A percentile compares a stretch with the other conserved stretches of the same genome.
Evolutionary conservation across 2,888 invertebrate species (phyloP).

Genomic region (Diarsia brunnea): DNA sequence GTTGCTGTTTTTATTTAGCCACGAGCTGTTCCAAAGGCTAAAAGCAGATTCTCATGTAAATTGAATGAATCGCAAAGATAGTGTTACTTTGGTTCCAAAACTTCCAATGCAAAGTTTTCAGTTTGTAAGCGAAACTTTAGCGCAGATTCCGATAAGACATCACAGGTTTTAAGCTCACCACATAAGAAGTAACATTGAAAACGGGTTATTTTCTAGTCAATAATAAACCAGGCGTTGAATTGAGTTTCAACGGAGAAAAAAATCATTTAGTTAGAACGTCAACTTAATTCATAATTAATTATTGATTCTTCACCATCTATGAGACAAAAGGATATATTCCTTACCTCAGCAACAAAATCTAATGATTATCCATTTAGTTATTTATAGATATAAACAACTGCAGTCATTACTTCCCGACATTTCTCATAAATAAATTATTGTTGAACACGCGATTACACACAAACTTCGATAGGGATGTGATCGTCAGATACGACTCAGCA

Average conservation of each 20-base stretch:
- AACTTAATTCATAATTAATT: too few relatives aligned
- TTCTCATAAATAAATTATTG: slow-evolving; percentile 61
- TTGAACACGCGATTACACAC: slow-evolving; percentile 51
- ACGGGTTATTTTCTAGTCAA: not conserved
- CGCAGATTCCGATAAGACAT: not conserved
- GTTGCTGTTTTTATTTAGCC: too few relatives aligned
- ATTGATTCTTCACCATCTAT: not conserved
- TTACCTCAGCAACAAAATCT: slow-evolving; percentile 2
- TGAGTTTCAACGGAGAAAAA: not conserved
- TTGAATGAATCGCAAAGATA: not conserved
- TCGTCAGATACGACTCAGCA: slow-evolving; percentile 56
- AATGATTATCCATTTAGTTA: slow-evolving; percentile 29
- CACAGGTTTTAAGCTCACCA: not conserved
- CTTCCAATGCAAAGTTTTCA: not conserved
- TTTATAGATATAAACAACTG: slow-evolving; percentile 49
- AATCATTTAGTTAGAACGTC: not conserved
- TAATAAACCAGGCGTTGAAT: not conserved
- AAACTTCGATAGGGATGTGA: slow-evolving; percentile 52
- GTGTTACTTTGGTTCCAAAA: not conserved
- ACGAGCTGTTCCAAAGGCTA: too few relatives aligned
- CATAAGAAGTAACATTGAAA: too few relatives aligned
- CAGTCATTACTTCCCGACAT: slow-evolving; percentile 51
- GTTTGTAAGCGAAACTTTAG: not conserved
- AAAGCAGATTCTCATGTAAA: not conserved
- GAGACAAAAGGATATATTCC: not conserved